Base-by-base conservation (phyloP, 2,797 vertebrate genomes). In the Tokudaia muenninki region DNA sequence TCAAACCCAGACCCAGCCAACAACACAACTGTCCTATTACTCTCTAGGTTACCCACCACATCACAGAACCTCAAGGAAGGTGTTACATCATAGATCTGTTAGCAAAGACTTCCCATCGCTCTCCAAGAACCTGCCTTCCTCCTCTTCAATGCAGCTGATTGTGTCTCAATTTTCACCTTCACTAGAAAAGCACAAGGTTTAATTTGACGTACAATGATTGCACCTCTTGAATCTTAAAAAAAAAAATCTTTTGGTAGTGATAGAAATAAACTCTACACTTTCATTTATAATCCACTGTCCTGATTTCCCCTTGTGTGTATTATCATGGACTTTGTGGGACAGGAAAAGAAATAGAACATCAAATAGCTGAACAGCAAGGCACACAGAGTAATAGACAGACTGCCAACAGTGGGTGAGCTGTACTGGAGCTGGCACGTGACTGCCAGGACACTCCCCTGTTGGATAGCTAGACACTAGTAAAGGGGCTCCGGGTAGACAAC, bases 171-270 rank as follows among this genome's bases (percentile, higher is more conserved):
- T 94, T 96, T 94, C 14, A 80, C 77, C 31, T 90, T 84, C 57
- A 44, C 88, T 88, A 93, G 87, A 94, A 94, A 78, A 96, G 37
- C 44, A 29, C 78, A 81, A 24, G 16, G 44, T 72, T 95, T 80
- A 88, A 78, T 90, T 31, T 86, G 70, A 96, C 95, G 37, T 9
- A 67, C 65, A 72, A 0, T 31, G 24, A 61, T 94, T 31, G 13
- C 47, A 75, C 59, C n/a, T 79, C 50, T 41, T 94, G 24, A 24
- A 41, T 11, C 3, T 81, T 59, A 26, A 3, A 26, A 44, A 29
- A 31, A 80, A 37, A 81, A 57, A 26, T 6, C 11, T 75, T 44
- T 75, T 44, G 34, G 37, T 89, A 57, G 55, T 61, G 34, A 59
- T 77, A 21, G 7, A 10, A 47, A 77, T 47, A 10, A 22, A 78